phyloP scores from a whole-genome alignment of 1,140 invertebrate genomes.

The Eriosoma lanigerum region DNA sequence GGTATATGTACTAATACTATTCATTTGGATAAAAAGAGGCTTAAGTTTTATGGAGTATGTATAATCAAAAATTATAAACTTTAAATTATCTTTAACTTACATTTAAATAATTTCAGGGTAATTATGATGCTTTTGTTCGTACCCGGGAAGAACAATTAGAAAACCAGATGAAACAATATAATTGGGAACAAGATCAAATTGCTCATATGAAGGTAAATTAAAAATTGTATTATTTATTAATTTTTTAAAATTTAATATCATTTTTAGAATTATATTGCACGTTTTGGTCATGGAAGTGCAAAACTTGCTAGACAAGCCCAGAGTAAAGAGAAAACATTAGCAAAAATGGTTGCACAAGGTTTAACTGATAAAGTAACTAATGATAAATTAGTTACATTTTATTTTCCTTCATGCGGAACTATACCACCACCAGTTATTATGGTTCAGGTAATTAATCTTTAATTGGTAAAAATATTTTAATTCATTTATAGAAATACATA shows the following conservation, averaged over 20 bases:
- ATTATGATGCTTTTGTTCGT: conserved; percentile 94
- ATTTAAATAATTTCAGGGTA: conserved; percentile 62
- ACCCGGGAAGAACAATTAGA: conserved; percentile 93
- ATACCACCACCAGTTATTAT: conserved; percentile 99
- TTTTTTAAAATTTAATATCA: not conserved
- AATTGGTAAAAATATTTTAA: too few relatives aligned
- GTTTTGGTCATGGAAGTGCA: conserved; percentile 98
- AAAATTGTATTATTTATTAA: not conserved
- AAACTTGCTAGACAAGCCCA: conserved; percentile 98
- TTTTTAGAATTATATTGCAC: conserved; percentile 91
- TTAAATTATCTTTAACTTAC: not conserved
- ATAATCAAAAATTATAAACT: too few relatives aligned
- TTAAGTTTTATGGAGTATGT: conserved; percentile 92
- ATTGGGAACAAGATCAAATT: conserved; percentile 99
- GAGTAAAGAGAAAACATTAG: conserved; percentile 98
- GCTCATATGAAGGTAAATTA: conserved; percentile 90
- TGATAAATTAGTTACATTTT: conserved; percentile 91
- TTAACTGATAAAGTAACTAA: conserved; percentile 89
- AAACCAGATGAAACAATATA: conserved; percentile 98
- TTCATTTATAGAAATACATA: too few relatives aligned
- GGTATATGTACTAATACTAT: conserved; percentile 99
- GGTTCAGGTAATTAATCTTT: conserved; percentile 69
- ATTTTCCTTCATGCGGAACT: conserved; percentile 94
- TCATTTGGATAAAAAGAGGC: conserved; percentile 88
- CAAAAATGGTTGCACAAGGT: conserved; percentile 98